Evolutionary conservation across 1,140 invertebrate genomes (phyloP), one percentile per base, ranked within the genome.

Genomic region (Drosophila repletoides): DNA sequence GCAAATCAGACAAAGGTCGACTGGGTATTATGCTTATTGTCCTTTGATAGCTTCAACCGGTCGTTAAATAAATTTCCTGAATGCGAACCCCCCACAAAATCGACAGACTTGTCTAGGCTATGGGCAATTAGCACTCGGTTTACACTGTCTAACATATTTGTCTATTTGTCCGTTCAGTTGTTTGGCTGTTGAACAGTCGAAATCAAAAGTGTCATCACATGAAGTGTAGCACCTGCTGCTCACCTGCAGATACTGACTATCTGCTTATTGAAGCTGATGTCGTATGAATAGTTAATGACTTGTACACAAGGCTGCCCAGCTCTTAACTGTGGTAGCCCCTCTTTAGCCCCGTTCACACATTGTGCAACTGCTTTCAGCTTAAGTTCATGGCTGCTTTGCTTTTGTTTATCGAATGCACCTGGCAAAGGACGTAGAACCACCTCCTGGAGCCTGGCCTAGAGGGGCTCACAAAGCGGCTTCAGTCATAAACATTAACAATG

Each of bases 201-300:
- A 69, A 69, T 69, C 66, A 64, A 56, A 65, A 69, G 66, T 69
- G 66, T 56, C 66, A 64, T 40, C 59, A 61, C 31, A 56, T 46
- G 10, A 21, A n/a, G n/a, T n/a, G n/a, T n/a, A 36, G 64, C 22
- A 45, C 31, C 28, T 43, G 46, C 7, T 43, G 24, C 10, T 5
- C 40, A 19, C 36, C 6, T 7, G 41, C n/a, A 40, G 46, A 48
- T 59, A 33, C 31, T 2, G 29, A n/a, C n/a, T 36, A 26, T 53
- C 49, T 34, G 29, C 10, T 26, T 34, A 38, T 56, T 63, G 41
- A 33, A 21, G 33, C 24, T 19, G 48, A 60, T 70, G 74, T 67
- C 79, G 33, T 83, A 83, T 83, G 77, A 84, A 83, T 83, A 79
- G 69, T 83, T 83, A 84, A 83, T 83, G 74, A 79, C 46, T 63